phyloP scores from a whole-genome alignment of 2,113 vertebrate genomes.

The Rhadina sibilatrix region DNA sequence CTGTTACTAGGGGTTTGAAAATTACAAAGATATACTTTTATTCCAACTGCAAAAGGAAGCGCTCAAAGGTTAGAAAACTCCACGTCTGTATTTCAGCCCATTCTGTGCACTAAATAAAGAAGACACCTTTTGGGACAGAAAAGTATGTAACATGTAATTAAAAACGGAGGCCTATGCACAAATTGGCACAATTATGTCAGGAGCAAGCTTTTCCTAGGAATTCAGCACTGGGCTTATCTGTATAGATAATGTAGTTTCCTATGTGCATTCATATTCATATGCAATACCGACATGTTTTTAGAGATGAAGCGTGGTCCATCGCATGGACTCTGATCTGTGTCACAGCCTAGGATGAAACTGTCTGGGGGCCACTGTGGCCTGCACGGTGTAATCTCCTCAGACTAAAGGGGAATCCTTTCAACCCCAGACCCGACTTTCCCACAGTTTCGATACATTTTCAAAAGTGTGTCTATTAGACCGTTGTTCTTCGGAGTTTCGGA shows the following conservation, averaged over 20 bases:
- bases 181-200: accelerated
- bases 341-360: background rate
- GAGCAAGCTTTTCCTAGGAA: background rate
- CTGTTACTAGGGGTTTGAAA: background rate
- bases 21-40: accelerated
- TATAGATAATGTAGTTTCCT: background rate
- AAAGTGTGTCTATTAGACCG: accelerated
- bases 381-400: accelerated
- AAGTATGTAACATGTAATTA: background rate
- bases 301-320: accelerated
- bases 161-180: background rate
- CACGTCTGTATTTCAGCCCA: accelerated
- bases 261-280: background rate
- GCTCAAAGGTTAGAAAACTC: background rate
- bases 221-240: background rate
- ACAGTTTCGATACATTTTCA: background rate
- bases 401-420: background rate
- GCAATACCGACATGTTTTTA: background rate
- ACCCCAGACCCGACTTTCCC: accelerated
- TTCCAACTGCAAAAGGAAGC: background rate
- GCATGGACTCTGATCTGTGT: accelerated
- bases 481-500: accelerated
- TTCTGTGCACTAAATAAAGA: background rate
- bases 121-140: background rate
- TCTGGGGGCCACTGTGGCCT: accelerated